These are phyloP conservation scores for Andrena camellia DNA, from an alignment of 2,888 invertebrate genomes.

Conservation along the genomic window DNA sequence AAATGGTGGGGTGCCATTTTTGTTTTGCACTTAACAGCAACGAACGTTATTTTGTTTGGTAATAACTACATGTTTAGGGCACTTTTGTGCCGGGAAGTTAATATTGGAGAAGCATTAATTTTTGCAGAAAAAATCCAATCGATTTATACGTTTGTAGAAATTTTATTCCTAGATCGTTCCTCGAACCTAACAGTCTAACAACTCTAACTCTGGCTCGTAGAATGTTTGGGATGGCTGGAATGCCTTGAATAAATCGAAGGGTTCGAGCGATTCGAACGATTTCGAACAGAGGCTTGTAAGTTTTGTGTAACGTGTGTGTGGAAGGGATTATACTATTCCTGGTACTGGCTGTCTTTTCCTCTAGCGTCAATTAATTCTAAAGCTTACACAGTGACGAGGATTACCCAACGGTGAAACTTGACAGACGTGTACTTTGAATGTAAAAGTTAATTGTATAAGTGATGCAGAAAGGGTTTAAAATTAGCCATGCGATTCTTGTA, in stretches of 20 bases:
- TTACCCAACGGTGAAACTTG: background rate
- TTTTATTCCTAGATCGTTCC: constrained; percentile 26
- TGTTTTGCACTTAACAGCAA: background rate
- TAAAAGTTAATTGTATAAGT: too few relatives aligned
- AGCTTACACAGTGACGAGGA: background rate
- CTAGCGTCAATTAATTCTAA: background rate
- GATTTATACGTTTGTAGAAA: background rate
- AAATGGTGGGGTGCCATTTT: too few relatives aligned
- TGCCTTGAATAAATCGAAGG: constrained; percentile 22
- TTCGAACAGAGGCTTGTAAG: background rate
- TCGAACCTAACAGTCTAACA: constrained; percentile 1
- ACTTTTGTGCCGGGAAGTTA: background rate
- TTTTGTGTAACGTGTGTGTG: constrained; percentile 2
- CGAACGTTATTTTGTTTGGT: background rate
- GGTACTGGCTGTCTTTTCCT: background rate
- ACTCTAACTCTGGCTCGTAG: background rate
- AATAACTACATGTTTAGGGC: background rate
- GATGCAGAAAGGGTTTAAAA: too few relatives aligned
- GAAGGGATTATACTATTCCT: background rate
- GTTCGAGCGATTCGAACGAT: constrained; percentile 27
- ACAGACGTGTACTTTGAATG: background rate
- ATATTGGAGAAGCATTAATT: background rate
- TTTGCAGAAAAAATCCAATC: constrained; percentile 4
- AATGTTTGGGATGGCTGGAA: constrained; percentile 25
- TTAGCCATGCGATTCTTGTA: too few relatives aligned